Evolutionary conservation across 2,888 invertebrate genomes (phyloP).

Genomic region (Asteroscopus sphinx): DNA sequence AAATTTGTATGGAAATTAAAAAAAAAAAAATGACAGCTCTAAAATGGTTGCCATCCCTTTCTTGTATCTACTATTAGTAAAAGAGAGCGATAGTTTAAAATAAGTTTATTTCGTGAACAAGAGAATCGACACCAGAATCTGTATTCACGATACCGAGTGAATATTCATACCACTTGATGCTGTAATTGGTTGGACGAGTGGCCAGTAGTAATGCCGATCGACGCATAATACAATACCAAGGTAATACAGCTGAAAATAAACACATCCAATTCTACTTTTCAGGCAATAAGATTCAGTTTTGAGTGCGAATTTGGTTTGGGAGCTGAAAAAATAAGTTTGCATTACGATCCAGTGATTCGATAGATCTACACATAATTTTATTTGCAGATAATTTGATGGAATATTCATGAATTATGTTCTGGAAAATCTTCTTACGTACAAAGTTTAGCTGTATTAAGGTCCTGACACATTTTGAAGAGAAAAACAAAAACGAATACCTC

Average conservation of each 20-base stretch:
- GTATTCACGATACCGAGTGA: slow-evolving; percentile 76
- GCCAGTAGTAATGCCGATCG: slow-evolving; percentile 67
- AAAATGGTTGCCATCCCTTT: too few species aligned
- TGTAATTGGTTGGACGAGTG: slow-evolving; percentile 80
- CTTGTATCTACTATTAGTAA: too few species aligned
- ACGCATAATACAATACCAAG: slow-evolving; percentile 37
- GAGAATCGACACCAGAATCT: too few species aligned
- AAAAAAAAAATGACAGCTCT: too few species aligned
- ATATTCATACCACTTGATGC: slow-evolving; percentile 81
- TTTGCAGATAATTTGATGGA: slow-evolving; percentile 39
- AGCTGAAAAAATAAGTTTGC: slow-evolving; percentile 17
- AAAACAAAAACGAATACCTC: too few species aligned
- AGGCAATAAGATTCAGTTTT: slow-evolving; percentile 25
- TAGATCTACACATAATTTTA: slow-evolving; percentile 50
- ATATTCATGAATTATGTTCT: slow-evolving; percentile 14
- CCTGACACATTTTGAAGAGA: too few species aligned
- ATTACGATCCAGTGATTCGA: slow-evolving; percentile 48
- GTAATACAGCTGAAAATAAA: slow-evolving; percentile 17
- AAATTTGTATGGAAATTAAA: too few species aligned
- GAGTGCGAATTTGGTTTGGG: not conserved
- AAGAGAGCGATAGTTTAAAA: too few species aligned
- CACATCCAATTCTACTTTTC: slow-evolving; percentile 3
- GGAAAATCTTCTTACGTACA: too few species aligned
- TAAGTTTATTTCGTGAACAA: too few species aligned
- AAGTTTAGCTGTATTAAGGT: too few species aligned